These are phyloP conservation scores for Drosophila hamatofila DNA, from an alignment of 2,888 invertebrate species.

Conservation along the genomic window DNA sequence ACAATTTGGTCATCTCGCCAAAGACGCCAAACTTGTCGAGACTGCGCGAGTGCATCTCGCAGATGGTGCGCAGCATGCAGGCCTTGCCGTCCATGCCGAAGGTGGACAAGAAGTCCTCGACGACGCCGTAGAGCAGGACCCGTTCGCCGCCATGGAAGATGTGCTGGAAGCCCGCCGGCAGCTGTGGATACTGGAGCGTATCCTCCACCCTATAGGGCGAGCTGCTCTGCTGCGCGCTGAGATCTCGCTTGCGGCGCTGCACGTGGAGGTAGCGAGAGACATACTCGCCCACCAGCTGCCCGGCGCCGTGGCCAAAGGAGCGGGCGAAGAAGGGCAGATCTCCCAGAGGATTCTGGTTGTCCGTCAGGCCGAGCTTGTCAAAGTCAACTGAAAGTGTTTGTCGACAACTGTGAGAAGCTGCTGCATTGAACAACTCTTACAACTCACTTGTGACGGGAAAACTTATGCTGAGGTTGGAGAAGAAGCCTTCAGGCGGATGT, in stretches of 20 bases:
- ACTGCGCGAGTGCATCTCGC: constrained; percentile 93
- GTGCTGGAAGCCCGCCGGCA: constrained; percentile 85
- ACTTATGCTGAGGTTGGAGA: constrained; percentile 93
- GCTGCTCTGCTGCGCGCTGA: constrained; percentile 81
- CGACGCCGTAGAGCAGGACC: constrained; percentile 91
- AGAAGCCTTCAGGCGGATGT: constrained; percentile 94
- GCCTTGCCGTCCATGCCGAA: constrained; percentile 94
- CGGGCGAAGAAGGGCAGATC: constrained; percentile 91
- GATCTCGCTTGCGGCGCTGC: constrained; percentile 85
- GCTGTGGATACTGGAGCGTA: constrained; percentile 77
- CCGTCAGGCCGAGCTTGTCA: constrained; percentile 93
- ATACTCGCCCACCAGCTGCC: constrained; percentile 89
- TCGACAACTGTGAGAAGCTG: neutral
- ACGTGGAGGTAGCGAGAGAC: constrained; percentile 90
- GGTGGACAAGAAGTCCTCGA: constrained; percentile 92
- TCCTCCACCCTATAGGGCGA: constrained; percentile 64
- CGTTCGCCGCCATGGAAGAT: constrained; percentile 93
- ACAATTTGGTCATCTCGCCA: constrained; percentile 93
- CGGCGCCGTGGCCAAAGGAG: constrained; percentile 91
- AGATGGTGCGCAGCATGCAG: constrained; percentile 92
- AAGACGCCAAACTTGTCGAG: constrained; percentile 91
- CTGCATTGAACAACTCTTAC: neutral
- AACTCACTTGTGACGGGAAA: constrained; percentile 93
- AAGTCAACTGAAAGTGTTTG: constrained; percentile 89
- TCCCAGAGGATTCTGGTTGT: constrained; percentile 94